Conservation (phyloP, 2,888 invertebrate genomes). For the Rhamphomyia laevipes region DNA sequence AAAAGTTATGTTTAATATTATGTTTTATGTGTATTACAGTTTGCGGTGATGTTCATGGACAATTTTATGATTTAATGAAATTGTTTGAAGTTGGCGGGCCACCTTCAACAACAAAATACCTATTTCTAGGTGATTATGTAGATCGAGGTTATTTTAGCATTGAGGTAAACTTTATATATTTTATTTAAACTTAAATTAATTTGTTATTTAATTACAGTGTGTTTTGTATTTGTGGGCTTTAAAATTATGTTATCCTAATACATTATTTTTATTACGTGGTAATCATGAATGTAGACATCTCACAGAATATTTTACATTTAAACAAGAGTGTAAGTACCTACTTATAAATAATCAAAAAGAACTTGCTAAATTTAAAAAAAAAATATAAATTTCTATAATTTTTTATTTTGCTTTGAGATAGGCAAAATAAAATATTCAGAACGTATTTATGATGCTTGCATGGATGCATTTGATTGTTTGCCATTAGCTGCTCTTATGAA, state of each 20-base stretch:
- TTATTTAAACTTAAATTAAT: not conserved
- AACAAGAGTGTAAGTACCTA: conserved; percentile 99
- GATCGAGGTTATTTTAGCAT: conserved; percentile 99
- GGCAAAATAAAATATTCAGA: conserved; percentile 99
- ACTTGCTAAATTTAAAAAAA: too few species aligned
- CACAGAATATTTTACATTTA: conserved; percentile 99
- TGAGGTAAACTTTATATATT: conserved; percentile 53
- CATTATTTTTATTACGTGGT: conserved; percentile 95
- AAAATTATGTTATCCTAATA: conserved; percentile 95
- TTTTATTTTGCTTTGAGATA: too few species aligned
- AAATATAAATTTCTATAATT: too few species aligned
- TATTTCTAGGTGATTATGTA: conserved; percentile 99
- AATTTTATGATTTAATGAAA: conserved; percentile 99
- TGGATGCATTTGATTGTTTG: conserved; percentile 99
- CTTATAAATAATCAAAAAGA: too few species aligned
- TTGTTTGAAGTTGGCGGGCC: conserved; percentile 99
- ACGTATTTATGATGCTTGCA: conserved; percentile 98
- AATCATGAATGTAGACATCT: conserved; percentile 99
- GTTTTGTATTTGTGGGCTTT: conserved; percentile 99
- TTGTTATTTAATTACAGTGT: conserved; percentile 58
- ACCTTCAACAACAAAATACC: conserved; percentile 96
- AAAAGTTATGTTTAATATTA: too few species aligned
- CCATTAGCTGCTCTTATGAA: conserved; percentile 99
- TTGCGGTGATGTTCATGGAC: conserved; percentile 99
- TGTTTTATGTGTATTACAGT: conserved; percentile 41